Percentiles rank a stretch among this genome's conserved stretches.
Evolutionary conservation across 2,888 invertebrate genomes (phyloP).

Genomic region (Ommatoiulus sabulosus): DNA sequence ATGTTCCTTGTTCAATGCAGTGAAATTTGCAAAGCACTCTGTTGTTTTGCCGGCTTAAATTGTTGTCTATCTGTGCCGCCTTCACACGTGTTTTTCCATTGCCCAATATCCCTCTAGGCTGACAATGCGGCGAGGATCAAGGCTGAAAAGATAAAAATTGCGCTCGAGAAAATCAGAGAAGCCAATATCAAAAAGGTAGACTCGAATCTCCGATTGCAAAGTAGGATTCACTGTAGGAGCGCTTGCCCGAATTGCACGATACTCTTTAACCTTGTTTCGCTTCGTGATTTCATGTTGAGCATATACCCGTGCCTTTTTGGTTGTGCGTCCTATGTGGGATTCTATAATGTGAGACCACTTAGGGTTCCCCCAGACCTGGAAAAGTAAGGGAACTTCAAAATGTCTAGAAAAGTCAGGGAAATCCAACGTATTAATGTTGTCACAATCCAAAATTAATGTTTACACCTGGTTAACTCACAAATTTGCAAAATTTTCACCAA

Average conservation of each 20-base stretch:
- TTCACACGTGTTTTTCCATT: slow-evolving; percentile 48
- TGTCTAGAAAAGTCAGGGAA: too few species aligned
- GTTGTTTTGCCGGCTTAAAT: neutral
- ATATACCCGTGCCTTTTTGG: neutral
- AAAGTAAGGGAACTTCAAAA: too few species aligned
- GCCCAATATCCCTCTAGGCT: slow-evolving; percentile 65
- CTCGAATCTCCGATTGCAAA: neutral
- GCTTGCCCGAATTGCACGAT: slow-evolving; percentile 40
- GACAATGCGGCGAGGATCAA: slow-evolving; percentile 83
- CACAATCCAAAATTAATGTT: too few species aligned
- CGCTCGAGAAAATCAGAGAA: slow-evolving; percentile 95
- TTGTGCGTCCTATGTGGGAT: neutral
- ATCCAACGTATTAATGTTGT: too few species aligned
- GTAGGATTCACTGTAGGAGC: slow-evolving; percentile 27
- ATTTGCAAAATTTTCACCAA: too few species aligned
- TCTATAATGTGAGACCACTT: neutral
- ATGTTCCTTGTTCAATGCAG: neutral
- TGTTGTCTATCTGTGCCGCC: slow-evolving; percentile 1
- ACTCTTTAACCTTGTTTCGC: neutral
- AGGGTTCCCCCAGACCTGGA: too few species aligned
- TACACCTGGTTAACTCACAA: too few species aligned
- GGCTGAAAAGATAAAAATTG: slow-evolving; percentile 96
- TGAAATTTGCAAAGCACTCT: slow-evolving; percentile 7
- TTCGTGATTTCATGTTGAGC: slow-evolving; percentile 17
- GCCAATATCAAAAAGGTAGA: slow-evolving; percentile 84